Evolutionary conservation across 2,113 vertebrate species (phyloP), one percentile per base, ranked within the genome.

Genomic region (Trematomus loennbergii): DNA sequence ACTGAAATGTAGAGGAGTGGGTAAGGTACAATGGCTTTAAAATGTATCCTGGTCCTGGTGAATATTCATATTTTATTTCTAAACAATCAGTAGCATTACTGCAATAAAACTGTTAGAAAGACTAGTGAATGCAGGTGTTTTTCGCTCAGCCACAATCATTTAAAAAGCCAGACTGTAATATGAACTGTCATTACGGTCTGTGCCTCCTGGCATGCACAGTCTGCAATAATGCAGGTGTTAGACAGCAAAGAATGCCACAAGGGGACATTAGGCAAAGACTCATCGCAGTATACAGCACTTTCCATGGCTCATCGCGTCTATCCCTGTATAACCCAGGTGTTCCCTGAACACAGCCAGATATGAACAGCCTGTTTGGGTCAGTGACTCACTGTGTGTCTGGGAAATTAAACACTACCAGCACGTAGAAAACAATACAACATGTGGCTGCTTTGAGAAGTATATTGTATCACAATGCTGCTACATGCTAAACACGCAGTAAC

Each of bases 371-470:
- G 16, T 81, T 70, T 43, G 58, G 46, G 66, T 79, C 70, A 68
- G 48, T 91, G 90, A 92, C 57, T 92, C 87, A 89, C 68, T 36
- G 50, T 53, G 22, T 45, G 82, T 92, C 87, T 89, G 72, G 54
- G 78, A 55, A 9, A 62, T 73, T 61, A 72, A 61, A 73, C 69
- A 61, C 50, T 46, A 57, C 62, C 22, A 46, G 52, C 43, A 2
- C 49, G 2, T 1, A 16, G 59, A 64, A 70, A 72, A 22, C 45
- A 3, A 64, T 29, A 60, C 49, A 10, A 18, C 72, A 54, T 40
- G 55, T 33, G 66, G 66, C 48, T 12, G 13, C 49, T 67, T 40
- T 7, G 40, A 18, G 17, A 52, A 66, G 53, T 36, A 17, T 66
- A 70, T 20, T 46, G 9, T 8, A n/a, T 62, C 43, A 33, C 33